phyloP scores from a whole-genome alignment of 1,140 invertebrate genomes.

The Drosophila quadrilineata region DNA sequence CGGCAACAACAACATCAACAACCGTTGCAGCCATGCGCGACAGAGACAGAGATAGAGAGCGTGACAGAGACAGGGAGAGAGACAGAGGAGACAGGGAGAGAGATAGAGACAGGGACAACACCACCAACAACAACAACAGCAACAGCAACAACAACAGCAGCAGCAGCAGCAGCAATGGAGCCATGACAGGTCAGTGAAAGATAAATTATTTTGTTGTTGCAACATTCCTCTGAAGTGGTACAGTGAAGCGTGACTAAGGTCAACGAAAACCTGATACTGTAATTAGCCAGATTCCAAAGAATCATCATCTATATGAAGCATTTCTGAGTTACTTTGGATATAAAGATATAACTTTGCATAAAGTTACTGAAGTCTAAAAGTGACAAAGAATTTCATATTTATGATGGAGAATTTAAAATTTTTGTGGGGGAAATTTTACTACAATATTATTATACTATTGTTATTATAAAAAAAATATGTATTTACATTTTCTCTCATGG shows the following conservation, averaged over 20 bases:
- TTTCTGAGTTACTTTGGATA: no score
- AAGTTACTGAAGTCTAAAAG: no score
- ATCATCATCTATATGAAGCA: no score
- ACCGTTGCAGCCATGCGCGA: slow-evolving; percentile 32
- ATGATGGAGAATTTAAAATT: no score
- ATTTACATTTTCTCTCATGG: no score
- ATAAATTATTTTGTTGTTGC: no score
- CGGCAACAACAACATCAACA: slow-evolving; percentile 22
- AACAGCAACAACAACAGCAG: slow-evolving; percentile 4
- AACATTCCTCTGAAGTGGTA: slow-evolving; percentile 4
- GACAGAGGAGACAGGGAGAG: slow-evolving; percentile 15
- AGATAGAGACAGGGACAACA: slow-evolving; percentile 9
- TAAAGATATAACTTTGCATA: no score
- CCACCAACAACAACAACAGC: not conserved
- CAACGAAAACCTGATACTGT: not conserved
- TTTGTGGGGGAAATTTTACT: no score
- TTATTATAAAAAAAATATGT: no score
- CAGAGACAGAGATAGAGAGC: slow-evolving; percentile 5
- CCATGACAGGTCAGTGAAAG: slow-evolving; percentile 70
- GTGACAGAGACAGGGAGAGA: slow-evolving; percentile 19
- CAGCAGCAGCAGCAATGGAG: slow-evolving; percentile 56
- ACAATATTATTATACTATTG: no score
- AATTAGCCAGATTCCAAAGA: no score
- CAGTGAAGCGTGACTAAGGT: slow-evolving; percentile 17
- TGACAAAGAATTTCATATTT: no score